Percentiles rank a stretch among this genome's conserved stretches.
phyloP scores from a whole-genome alignment of 2,797 vertebrate genomes.

The Cottoperca gobio region DNA sequence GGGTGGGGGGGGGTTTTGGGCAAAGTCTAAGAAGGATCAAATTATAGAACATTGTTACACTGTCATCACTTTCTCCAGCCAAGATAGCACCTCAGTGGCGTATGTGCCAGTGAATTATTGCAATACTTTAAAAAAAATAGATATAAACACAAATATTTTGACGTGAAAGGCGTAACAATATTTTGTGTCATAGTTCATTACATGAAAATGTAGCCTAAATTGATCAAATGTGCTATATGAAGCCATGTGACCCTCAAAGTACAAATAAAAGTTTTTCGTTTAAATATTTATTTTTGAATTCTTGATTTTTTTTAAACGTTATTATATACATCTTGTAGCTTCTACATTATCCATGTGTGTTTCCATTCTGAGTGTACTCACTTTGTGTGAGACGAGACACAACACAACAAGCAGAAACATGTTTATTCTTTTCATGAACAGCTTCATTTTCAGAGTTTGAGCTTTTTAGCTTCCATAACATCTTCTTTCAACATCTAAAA shows the following conservation, averaged over 20 bases:
- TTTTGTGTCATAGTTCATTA: constrained; percentile 53
- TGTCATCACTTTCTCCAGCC: constrained; percentile 40
- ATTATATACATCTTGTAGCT: too few relatives aligned
- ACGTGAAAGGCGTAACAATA: constrained; percentile 16
- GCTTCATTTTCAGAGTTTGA: too few relatives aligned
- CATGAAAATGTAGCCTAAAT: constrained; percentile 47
- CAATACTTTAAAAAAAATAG: constrained; percentile 44
- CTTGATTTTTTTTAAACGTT: background rate
- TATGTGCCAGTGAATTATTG: constrained; percentile 44
- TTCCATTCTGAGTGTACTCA: background rate
- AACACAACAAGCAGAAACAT: too few relatives aligned
- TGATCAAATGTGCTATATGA: constrained; percentile 36
- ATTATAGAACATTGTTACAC: constrained; percentile 19
- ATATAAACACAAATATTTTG: constrained; percentile 28
- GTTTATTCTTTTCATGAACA: too few relatives aligned
- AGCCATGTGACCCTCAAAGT: constrained; percentile 43
- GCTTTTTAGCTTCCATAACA: too few relatives aligned
- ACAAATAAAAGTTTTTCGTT: constrained; percentile 69
- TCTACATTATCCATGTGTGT: background rate
- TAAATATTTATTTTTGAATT: constrained; percentile 23
- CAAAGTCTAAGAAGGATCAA: constrained; percentile 38
- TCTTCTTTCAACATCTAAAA: too few relatives aligned
- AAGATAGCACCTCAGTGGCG: constrained; percentile 31
- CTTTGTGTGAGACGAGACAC: too few relatives aligned
- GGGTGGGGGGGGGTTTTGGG: too few relatives aligned